Percentiles rank a stretch among this genome's conserved stretches.
phyloP scores from a whole-genome alignment of 2,888 invertebrate species.

The Seira ritae region DNA sequence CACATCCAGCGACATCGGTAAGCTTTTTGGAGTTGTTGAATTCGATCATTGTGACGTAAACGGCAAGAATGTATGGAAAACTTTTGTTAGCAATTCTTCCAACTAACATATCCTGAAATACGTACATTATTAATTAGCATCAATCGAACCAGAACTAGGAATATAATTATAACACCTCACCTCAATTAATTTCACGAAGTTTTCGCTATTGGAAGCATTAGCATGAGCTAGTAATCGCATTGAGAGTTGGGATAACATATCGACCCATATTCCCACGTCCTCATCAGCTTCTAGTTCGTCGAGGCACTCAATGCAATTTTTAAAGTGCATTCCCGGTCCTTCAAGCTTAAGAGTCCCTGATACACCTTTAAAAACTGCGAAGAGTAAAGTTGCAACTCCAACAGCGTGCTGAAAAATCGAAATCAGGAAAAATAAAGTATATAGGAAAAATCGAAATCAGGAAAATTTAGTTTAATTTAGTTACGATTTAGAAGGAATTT shows the following conservation, averaged over 20 bases:
- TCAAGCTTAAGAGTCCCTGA: slow-evolving; percentile 77
- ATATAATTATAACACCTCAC: slow-evolving; percentile 40
- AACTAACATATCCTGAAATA: slow-evolving; percentile 18
- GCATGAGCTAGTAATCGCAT: slow-evolving; percentile 54
- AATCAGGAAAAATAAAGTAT: slow-evolving; percentile 7
- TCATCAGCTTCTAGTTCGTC: slow-evolving; percentile 27
- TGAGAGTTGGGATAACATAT: slow-evolving; percentile 47
- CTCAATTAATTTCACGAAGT: slow-evolving; percentile 55
- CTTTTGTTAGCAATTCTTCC: slow-evolving; percentile 10
- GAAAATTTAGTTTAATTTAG: too few species aligned
- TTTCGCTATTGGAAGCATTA: slow-evolving; percentile 36
- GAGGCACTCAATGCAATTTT: slow-evolving; percentile 39
- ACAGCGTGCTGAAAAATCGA: slow-evolving; percentile 80
- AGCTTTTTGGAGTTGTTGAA: slow-evolving; percentile 50
- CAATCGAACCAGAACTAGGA: too few species aligned
- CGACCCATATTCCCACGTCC: slow-evolving; percentile 42
- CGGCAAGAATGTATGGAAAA: slow-evolving; percentile 22
- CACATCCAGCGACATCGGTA: slow-evolving; percentile 36
- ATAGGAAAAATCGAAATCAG: background rate
- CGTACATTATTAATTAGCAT: background rate
- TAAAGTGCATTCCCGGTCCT: slow-evolving; percentile 60
- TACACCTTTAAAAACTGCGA: slow-evolving; percentile 91
- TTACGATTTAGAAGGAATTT: too few species aligned
- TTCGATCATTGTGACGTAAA: slow-evolving; percentile 46
- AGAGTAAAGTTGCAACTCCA: slow-evolving; percentile 91